Evolutionary conservation across 2,797 vertebrate species (phyloP).

Genomic region (Pangasius djambal): DNA sequence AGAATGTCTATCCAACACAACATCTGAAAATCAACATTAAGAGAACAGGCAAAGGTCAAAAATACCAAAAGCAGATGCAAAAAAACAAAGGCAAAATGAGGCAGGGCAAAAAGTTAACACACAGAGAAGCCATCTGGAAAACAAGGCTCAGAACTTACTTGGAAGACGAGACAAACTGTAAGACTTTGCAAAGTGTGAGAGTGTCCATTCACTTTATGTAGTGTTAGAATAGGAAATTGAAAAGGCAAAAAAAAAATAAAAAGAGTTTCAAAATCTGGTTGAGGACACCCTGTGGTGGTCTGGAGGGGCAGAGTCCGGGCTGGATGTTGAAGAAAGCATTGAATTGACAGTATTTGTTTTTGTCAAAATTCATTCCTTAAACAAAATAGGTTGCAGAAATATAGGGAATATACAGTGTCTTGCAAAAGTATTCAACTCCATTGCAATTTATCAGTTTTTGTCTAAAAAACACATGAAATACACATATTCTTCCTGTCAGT

Average conservation of each 20-base stretch:
- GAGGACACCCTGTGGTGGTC: background rate
- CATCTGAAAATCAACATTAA: background rate
- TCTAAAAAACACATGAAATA: background rate
- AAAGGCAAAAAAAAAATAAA: background rate
- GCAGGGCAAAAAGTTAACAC: background rate
- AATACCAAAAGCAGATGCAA: background rate
- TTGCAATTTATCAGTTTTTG: background rate
- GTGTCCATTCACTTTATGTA: background rate
- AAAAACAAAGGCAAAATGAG: background rate
- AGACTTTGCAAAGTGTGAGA: background rate
- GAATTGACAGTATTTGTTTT: background rate
- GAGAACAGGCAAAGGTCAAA: background rate
- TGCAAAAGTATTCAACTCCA: background rate
- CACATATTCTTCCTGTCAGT: background rate
- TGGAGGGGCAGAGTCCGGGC: no score
- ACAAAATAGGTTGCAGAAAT: background rate
- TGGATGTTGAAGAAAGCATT: background rate
- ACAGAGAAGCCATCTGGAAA: background rate
- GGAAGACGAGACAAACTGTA: no score
- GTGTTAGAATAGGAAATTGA: background rate
- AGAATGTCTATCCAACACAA: background rate
- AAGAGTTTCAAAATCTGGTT: background rate
- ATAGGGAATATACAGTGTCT: background rate
- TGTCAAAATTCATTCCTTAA: background rate
- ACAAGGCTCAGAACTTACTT: background rate